A percentile compares a stretch with the other conserved stretches of the same genome.
Evolutionary conservation across 2,797 vertebrate species (phyloP).

Genomic region (Tragelaphus eurycerus): DNA sequence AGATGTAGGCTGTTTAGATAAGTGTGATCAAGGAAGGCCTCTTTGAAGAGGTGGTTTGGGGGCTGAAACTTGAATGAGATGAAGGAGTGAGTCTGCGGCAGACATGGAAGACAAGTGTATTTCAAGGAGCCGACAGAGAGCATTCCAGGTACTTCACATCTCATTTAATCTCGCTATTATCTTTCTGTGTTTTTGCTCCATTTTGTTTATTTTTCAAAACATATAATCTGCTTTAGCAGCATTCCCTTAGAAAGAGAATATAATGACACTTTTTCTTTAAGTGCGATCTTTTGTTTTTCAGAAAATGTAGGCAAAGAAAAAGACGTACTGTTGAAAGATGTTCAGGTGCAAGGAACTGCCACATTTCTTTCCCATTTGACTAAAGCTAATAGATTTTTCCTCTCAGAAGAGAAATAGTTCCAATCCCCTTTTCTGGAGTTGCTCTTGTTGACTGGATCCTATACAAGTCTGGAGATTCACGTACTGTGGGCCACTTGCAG

Average conservation of each 20-base stretch:
- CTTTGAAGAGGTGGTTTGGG: not conserved
- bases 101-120: not conserved
- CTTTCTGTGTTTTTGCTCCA: not conserved
- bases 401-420: not conserved
- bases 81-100: not conserved
- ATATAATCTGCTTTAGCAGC: not conserved
- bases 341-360: not conserved
- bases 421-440: not conserved
- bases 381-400: not conserved
- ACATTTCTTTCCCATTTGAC: not conserved
- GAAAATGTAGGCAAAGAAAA: not conserved
- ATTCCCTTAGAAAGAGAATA: not conserved
- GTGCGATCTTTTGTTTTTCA: not conserved
- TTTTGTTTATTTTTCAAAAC: constrained; percentile 41
- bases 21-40: not conserved
- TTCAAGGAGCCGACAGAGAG: rapidly evolving
- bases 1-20: not conserved
- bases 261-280: not conserved
- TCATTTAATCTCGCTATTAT: not conserved
- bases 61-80: not conserved
- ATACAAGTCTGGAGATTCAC: rapidly evolving
- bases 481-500: rapidly evolving
- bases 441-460: not conserved
- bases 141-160: rapidly evolving
- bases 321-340: not conserved